A percentile compares a stretch with the other conserved stretches of the same genome.
phyloP scores from a whole-genome alignment of 2,113 vertebrate species.

The Nycticorax nycticorax region DNA sequence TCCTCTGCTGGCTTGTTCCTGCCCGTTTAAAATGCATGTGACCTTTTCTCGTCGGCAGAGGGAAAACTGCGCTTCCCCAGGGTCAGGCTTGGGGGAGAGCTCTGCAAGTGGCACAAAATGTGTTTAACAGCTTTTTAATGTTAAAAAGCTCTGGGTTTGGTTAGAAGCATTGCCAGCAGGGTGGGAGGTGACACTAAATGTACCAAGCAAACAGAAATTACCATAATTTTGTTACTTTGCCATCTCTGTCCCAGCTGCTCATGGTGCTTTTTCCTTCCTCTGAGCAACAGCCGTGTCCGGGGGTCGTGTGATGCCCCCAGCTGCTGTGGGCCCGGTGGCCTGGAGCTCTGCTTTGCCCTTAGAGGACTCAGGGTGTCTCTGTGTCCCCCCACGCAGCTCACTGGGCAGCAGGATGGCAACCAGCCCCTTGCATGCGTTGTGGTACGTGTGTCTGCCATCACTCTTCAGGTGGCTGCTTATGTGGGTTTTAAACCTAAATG shows the following conservation, averaged over 20 bases:
- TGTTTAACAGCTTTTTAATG: not conserved
- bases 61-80: not conserved
- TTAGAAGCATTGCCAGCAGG: not conserved
- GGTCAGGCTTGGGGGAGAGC: not conserved
- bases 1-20: not conserved
- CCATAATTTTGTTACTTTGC: not conserved
- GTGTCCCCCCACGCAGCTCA: rapidly evolving
- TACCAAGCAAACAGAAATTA: not conserved
- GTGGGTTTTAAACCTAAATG: not conserved
- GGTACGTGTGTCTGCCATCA: not conserved
- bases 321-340: not conserved
- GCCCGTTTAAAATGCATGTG: not conserved
- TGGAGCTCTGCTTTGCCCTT: not conserved
- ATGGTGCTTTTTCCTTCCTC: not conserved
- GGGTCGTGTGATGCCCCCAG: not conserved
- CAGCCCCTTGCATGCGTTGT: not conserved
- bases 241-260: not conserved
- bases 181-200: not conserved
- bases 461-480: not conserved
- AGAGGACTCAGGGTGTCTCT: not conserved
- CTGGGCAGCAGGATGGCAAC: not conserved
- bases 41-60: not conserved
- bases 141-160: not conserved
- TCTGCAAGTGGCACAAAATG: not conserved
- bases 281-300: not conserved